Evolutionary conservation across 2,113 vertebrate species (phyloP), one percentile per base, ranked within the genome.

Genomic region (Microcebus griseorufus): DNA sequence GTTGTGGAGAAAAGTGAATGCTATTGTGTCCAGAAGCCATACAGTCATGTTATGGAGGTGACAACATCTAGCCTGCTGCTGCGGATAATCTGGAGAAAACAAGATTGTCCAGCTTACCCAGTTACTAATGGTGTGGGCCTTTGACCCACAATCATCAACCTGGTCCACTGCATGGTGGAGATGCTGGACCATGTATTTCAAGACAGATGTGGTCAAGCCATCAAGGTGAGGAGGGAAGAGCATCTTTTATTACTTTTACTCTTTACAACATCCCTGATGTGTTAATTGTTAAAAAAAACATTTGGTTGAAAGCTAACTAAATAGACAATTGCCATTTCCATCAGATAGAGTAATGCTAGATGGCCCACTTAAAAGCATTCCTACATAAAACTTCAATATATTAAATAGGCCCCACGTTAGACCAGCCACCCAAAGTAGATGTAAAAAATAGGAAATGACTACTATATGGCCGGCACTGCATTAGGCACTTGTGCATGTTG

Each of bases 361-460:
- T 67, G 62, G 25, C 4, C 37, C 45, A 85, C 62, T 93, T 85
- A 69, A 73, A 97, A 93, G 58, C 80, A 80, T 64, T 82, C 89
- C 39, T 48, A 73, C 37, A 18, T 83, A 89, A 91, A 93, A 82
- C 22, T 73, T 85, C n/a, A 42, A 58, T 82, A 73, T 37, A 55
- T 64, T 90, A 83, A 80, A 60, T 22, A 92, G 80, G 45, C 20
- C 6, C 45, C 72, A 64, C 64, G 83, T 92, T 82, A 72, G 22
- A 84, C 55, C 51, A 84, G 12, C 3, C 17, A 75, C 29, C 20
- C 29, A 78, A 34, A 83, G 34, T 76, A 75, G 72, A 73, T 90
- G 72, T 64, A 78, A 76, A 85, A 58, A 14, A 62, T 88, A 55
- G 29, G 53, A 83, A 62, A 32, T 72, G 8, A 20, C 37, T 80